phyloP scores from a whole-genome alignment of 2,113 vertebrate species.

The Mesembrinibis cayennensis region DNA sequence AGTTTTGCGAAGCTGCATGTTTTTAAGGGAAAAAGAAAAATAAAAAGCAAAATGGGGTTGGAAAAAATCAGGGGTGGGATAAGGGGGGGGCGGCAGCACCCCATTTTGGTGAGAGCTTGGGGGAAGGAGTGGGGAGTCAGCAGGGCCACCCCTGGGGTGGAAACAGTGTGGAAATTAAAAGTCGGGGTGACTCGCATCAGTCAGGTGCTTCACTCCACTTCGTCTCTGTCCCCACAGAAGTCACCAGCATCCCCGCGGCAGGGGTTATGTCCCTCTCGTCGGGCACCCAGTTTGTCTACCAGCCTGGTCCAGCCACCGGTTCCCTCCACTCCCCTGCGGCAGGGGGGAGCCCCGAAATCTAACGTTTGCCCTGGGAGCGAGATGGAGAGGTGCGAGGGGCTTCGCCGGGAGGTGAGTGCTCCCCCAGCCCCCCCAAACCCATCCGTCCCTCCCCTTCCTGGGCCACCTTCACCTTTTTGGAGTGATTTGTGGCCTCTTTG shows the following conservation, averaged over 20 bases:
- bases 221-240: background rate
- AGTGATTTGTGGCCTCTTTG: background rate
- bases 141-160: background rate
- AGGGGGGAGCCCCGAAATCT: background rate
- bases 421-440: background rate
- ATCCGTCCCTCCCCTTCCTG: accelerated
- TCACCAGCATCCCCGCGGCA: background rate
- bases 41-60: background rate
- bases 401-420: conserved; percentile 54
- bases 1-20: background rate
- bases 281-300: background rate
- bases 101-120: background rate
- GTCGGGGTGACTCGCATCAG: background rate
- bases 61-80: background rate
- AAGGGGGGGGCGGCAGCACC: background rate
- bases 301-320: background rate
- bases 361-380: conserved; percentile 36
- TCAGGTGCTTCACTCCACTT: background rate
- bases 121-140: background rate
- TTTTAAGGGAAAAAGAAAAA: background rate
- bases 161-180: background rate
- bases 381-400: conserved; percentile 83
- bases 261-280: background rate
- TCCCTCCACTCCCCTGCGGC: background rate
- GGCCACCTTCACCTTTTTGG: background rate